phyloP scores from a whole-genome alignment of 2,888 invertebrate genomes.

The Aelia acuminata region DNA sequence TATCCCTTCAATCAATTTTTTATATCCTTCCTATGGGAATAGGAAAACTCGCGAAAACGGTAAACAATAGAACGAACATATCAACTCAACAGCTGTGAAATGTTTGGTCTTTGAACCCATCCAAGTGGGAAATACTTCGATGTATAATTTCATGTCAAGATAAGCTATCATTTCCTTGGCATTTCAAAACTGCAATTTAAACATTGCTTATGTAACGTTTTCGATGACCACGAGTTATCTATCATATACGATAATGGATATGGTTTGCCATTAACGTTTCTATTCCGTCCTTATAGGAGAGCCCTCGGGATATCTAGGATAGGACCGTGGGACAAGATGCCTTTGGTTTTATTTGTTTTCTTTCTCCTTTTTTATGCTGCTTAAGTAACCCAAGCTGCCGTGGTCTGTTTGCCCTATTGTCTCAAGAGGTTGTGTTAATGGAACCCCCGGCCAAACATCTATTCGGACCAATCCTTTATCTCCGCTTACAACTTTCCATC shows the following conservation, averaged over 20 bases:
- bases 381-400: conserved; percentile 44
- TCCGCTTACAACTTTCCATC: conserved; percentile 40
- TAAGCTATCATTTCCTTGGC: background rate
- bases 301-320: conserved; percentile 11
- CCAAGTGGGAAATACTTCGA: background rate
- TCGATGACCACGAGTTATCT: background rate
- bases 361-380: background rate
- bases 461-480: conserved; percentile 47
- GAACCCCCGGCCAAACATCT: conserved; percentile 45
- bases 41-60: background rate
- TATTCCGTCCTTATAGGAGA: background rate
- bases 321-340: conserved; percentile 41
- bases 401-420: conserved; percentile 42
- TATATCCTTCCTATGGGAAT: background rate
- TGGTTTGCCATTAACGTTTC: background rate
- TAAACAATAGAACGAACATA: background rate
- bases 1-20: background rate
- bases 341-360: conserved; percentile 47
- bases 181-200: background rate
- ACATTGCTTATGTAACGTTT: background rate
- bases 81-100: background rate
- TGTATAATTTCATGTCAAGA: background rate
- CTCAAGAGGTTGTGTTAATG: conserved; percentile 46
- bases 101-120: background rate
- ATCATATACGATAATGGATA: background rate